phyloP scores from a whole-genome alignment of 2,113 vertebrate genomes.

The mouse (Mus musculus) region DNA sequence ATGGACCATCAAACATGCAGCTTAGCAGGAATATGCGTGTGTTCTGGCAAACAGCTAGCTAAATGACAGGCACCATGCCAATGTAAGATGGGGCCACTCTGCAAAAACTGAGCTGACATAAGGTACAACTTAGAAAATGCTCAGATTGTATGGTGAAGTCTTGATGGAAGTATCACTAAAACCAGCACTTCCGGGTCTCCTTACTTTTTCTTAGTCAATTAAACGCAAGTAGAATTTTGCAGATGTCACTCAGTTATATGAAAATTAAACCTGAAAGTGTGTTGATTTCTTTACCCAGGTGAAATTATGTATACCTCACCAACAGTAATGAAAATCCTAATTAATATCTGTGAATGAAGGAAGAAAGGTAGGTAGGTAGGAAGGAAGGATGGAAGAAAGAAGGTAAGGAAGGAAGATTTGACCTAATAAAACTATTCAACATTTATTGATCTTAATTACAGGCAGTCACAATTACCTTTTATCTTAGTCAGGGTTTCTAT shows the following conservation, averaged over 20 bases:
- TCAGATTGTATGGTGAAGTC: background rate
- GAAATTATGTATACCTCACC: background rate
- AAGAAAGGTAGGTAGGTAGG: background rate
- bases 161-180: background rate
- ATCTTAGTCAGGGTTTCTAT: too few relatives aligned
- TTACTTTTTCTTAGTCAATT: background rate
- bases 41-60: background rate
- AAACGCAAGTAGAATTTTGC: constrained; percentile 34
- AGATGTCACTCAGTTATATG: background rate
- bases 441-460: background rate
- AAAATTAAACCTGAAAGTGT: constrained; percentile 7
- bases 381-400: background rate
- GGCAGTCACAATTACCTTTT: background rate
- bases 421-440: background rate
- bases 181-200: background rate
- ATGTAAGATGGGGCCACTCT: background rate
- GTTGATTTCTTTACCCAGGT: constrained; percentile 17
- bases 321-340: background rate
- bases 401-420: background rate
- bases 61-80: too few relatives aligned
- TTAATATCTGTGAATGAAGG: background rate
- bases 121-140: background rate
- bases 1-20: background rate
- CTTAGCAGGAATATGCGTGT: background rate
- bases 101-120: background rate